Evolutionary conservation across 2,797 vertebrate species (phyloP).

Genomic region (Psittacula derbiana): DNA sequence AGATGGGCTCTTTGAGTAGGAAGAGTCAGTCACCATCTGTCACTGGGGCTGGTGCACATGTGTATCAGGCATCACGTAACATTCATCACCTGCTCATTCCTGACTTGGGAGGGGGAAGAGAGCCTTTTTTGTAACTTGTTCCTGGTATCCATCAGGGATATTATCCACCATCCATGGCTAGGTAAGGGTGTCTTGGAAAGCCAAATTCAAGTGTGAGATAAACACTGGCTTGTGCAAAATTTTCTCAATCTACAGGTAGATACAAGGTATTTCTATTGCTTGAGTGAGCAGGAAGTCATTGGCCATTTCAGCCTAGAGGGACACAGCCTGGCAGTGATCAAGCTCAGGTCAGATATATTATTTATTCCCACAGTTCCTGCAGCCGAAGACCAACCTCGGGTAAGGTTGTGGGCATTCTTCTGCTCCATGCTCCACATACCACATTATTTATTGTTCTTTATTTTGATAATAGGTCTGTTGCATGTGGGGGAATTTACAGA

Average conservation of each 20-base stretch:
- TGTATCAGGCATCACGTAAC: background rate
- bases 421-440: background rate
- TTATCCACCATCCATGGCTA: background rate
- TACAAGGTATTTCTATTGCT: background rate
- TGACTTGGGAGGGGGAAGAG: background rate
- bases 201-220: background rate
- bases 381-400: background rate
- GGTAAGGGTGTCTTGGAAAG: background rate
- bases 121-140: background rate
- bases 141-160: background rate
- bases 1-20: too few relatives aligned
- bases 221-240: background rate
- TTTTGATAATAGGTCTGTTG: background rate
- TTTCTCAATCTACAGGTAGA: background rate
- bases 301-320: background rate
- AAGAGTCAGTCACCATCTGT: background rate
- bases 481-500: background rate
- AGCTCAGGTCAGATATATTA: background rate
- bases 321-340: background rate
- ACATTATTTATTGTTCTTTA: background rate
- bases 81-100: rapidly evolving
- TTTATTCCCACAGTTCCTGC: background rate
- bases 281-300: background rate
- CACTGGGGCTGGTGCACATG: background rate
- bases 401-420: background rate